Percentiles rank a stretch among this genome's conserved stretches.
phyloP scores from a whole-genome alignment of 2,797 vertebrate species.

The Toxotes lorentzi region DNA sequence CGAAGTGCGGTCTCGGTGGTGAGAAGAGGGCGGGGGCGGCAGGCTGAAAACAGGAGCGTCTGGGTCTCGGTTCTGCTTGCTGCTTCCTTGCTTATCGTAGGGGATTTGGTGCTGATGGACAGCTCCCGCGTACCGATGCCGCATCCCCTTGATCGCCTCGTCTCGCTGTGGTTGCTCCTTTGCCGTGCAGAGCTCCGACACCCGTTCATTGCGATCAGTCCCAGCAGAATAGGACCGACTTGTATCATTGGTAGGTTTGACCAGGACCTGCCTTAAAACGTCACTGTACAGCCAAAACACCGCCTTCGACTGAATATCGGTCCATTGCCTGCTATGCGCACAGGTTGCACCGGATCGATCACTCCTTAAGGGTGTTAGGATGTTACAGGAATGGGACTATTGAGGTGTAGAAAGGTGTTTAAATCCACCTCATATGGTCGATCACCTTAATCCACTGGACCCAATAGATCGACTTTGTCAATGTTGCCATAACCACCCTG shows the following conservation, averaged over 20 bases:
- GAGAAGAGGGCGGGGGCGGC: conserved; percentile 86
- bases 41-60: conserved; percentile 83
- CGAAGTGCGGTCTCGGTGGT: conserved; percentile 79
- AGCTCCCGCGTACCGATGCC: conserved; percentile 84
- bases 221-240: conserved; percentile 84
- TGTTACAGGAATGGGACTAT: conserved; percentile 43
- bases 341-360: conserved; percentile 81
- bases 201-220: conserved; percentile 86
- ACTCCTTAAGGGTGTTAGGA: conserved; percentile 42
- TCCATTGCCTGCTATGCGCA: conserved; percentile 76
- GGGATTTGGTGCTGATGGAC: conserved; percentile 83
- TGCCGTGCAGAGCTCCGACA: conserved; percentile 83
- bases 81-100: conserved; percentile 69
- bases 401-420: conserved; percentile 49
- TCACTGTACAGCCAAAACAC: conserved; percentile 83
- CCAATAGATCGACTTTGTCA: conserved; percentile 61
- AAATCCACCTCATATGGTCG: conserved; percentile 46
- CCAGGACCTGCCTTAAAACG: conserved; percentile 87
- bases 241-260: conserved; percentile 87
- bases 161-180: conserved; percentile 83
- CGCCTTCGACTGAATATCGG: conserved; percentile 78
- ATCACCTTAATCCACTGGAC: conserved; percentile 56
- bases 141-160: conserved; percentile 83
- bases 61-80: conserved; percentile 73
- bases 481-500: conserved; percentile 68